phyloP scores from a whole-genome alignment of 1,140 invertebrate genomes.

The Hestina assimilis region DNA sequence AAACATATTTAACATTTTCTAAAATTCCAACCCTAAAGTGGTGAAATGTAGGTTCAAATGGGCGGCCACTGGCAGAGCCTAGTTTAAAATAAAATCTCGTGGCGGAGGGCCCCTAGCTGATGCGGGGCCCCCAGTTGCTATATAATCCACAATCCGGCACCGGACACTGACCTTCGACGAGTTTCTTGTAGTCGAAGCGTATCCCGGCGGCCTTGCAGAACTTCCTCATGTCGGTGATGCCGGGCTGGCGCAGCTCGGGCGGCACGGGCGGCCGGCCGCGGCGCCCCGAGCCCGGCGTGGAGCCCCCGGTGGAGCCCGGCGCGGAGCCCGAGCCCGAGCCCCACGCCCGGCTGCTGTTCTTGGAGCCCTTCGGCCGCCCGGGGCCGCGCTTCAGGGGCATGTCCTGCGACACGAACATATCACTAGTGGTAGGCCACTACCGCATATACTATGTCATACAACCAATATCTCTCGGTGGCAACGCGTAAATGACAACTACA shows the following conservation, averaged over 20 bases:
- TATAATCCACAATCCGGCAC: too few relatives aligned
- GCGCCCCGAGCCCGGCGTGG: constrained; percentile 43
- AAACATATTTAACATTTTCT: too few relatives aligned
- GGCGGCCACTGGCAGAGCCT: too few relatives aligned
- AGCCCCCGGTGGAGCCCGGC: constrained; percentile 22
- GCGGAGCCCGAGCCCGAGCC: constrained; percentile 25
- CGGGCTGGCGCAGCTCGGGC: constrained; percentile 62
- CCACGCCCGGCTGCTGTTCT: constrained; percentile 39
- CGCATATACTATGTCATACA: neutral
- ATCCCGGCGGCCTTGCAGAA: constrained; percentile 75
- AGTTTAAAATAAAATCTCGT: too few relatives aligned
- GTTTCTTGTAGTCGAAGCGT: constrained; percentile 73
- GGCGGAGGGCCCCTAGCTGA: too few relatives aligned
- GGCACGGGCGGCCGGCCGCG: constrained; percentile 65
- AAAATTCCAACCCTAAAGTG: too few relatives aligned
- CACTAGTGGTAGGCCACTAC: neutral
- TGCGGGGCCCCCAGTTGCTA: too few relatives aligned
- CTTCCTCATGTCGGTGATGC: constrained; percentile 75
- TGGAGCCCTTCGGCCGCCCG: constrained; percentile 69
- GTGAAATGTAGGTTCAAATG: too few relatives aligned
- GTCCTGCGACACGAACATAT: constrained; percentile 34
- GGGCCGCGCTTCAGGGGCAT: constrained; percentile 62
- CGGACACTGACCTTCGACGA: constrained; percentile 56
- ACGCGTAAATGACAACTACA: neutral
- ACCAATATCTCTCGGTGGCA: too few relatives aligned